Conservation (phyloP, 2,113 vertebrate genomes). For the Aegotheles bennettii region DNA sequence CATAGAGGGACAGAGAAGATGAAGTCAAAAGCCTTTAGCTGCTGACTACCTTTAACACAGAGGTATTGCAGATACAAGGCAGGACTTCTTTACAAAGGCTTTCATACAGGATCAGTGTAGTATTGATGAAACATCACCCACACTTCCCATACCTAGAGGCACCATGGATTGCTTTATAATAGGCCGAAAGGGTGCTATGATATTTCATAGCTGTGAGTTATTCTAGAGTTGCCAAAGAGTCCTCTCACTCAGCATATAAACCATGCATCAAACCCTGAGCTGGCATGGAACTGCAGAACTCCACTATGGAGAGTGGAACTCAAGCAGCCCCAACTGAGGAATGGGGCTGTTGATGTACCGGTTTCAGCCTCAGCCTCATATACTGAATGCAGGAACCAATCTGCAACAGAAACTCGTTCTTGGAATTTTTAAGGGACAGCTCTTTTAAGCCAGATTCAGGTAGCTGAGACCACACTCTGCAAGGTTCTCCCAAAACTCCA, state of each 20-base stretch:
- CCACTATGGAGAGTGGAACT: background rate
- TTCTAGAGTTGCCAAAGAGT: background rate
- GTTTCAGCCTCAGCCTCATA: background rate
- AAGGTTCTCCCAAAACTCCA: background rate
- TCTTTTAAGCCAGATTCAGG: background rate
- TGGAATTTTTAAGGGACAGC: background rate
- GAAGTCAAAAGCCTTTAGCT: background rate
- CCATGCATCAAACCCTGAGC: background rate
- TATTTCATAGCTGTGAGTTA: background rate
- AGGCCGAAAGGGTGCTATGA: background rate
- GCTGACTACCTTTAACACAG: background rate
- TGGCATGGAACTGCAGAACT: rapidly evolving
- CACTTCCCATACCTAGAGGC: background rate
- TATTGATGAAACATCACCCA: background rate
- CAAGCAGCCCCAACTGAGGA: background rate
- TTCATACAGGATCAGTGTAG: background rate
- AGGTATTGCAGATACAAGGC: background rate
- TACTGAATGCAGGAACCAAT: background rate
- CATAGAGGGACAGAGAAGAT: background rate
- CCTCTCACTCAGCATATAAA: background rate
- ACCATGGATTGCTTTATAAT: background rate
- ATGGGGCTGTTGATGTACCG: rapidly evolving
- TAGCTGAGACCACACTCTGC: background rate
- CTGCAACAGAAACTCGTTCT: background rate
- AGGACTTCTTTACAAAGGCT: background rate